These are phyloP conservation scores for Hydriomena furcata DNA, from an alignment of 2,888 invertebrate genomes.

Conservation along the genomic window DNA sequence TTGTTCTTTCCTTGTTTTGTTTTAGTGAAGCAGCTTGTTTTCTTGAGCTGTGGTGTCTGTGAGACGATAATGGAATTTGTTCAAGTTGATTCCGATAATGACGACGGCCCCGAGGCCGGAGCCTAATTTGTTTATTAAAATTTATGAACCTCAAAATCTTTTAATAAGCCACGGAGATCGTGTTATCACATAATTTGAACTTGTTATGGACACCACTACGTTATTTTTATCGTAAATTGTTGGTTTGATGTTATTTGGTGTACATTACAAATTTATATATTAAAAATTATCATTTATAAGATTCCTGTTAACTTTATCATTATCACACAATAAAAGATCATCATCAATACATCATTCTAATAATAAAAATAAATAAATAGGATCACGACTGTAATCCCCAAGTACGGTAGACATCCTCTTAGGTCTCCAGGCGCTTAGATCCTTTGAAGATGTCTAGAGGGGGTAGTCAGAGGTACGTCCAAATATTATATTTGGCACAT, in stretches of 20 bases:
- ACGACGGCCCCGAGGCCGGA: conserved; percentile 37
- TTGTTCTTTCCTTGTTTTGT: too few species aligned
- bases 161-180: conserved; percentile 48
- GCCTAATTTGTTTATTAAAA: conserved; percentile 60
- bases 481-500: too few species aligned
- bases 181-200: conserved; percentile 53
- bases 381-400: too few species aligned
- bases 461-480: too few species aligned
- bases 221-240: conserved; percentile 22
- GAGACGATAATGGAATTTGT: conserved; percentile 58
- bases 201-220: conserved; percentile 33
- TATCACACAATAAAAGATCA: too few species aligned
- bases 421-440: too few species aligned
- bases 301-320: too few species aligned
- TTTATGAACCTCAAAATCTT: conserved; percentile 54
- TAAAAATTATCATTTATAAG: not conserved
- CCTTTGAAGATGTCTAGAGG: too few species aligned
- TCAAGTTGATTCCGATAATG: conserved; percentile 62
- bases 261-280: conserved; percentile 5
- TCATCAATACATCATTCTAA: too few species aligned
- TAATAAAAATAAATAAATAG: too few species aligned
- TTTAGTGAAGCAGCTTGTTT: conserved; percentile 3
- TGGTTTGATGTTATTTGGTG: conserved; percentile 11
- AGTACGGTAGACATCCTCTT: too few species aligned
- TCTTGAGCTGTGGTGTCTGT: conserved; percentile 46